Evolutionary conservation across 2,797 vertebrate genomes (phyloP).

Genomic region (Pipistrellus nathusii): DNA sequence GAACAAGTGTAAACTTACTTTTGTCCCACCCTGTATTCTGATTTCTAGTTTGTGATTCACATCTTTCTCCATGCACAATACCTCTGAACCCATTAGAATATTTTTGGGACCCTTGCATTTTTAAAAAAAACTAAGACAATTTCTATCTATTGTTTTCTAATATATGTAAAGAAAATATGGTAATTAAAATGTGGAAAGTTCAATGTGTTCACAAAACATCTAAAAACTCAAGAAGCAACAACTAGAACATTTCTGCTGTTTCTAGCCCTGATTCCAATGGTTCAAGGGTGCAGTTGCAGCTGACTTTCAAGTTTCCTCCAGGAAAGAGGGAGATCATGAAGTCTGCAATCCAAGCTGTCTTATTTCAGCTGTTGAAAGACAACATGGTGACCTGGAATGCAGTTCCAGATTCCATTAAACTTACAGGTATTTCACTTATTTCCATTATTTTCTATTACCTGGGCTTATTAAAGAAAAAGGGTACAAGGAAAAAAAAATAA

Average conservation of each 20-base stretch:
- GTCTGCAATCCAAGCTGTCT: neutral
- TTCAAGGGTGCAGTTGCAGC: neutral
- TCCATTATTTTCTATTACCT: neutral
- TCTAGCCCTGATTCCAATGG: conserved; percentile 14
- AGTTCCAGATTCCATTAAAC: neutral
- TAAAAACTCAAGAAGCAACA: neutral
- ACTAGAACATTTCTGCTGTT: conserved; percentile 6
- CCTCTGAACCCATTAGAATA: neutral
- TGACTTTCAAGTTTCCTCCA: conserved; percentile 57
- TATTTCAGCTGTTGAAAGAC: conserved; percentile 22
- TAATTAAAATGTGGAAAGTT: neutral
- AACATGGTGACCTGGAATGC: conserved; percentile 26
- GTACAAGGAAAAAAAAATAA: neutral
- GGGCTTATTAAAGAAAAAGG: neutral
- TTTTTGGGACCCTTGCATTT: neutral
- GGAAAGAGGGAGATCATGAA: neutral
- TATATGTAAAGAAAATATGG: neutral
- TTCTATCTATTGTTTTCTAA: neutral
- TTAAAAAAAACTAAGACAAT: neutral
- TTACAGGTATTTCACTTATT: conserved; percentile 31
- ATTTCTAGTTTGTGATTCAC: neutral
- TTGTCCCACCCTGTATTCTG: neutral
- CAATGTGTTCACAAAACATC: neutral
- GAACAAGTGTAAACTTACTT: neutral
- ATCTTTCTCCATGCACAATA: neutral